Evolutionary conservation across 2,113 vertebrate species (phyloP), one percentile per base, ranked within the genome.

Genomic region (Dendrocopos noguchii): DNA sequence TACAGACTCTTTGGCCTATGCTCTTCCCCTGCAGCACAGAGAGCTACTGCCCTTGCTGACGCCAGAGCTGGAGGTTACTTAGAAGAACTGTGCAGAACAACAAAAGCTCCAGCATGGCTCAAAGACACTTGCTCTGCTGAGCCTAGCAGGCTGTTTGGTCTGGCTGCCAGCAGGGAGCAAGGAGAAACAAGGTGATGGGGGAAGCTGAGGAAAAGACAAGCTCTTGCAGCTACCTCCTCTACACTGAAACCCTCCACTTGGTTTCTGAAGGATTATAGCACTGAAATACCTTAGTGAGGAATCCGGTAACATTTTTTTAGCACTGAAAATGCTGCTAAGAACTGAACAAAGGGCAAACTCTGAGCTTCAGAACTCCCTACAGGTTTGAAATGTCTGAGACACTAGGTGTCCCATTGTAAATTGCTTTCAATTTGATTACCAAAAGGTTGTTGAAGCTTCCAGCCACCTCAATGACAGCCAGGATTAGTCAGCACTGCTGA

Each of bases 401-500:
- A 74, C 47, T 64, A 75, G 31, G 44, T 53, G 57, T 80, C 44
- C 12, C 44, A 56, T 47, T 87, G 88, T 13, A 74, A 93, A 29
- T 9, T 50, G 50, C 53, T 87, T 83, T 57, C 66, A 89, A 0
- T 60, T 80, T 85, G 72, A 85, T 83, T 91, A 92, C 29, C 25
- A 81, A 84, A 86, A 86, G 8, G 18, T 65, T 80, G 74, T 25
- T 79, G 63, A 94, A 84, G 83, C 55, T 84, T 84, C 63, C 55
- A 81, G 66, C 1, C 0, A 87, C 66, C 44, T 75, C 70, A 44
- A 66, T 70, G 73, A 66, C 76, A 95, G 73, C 8, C 53, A 86
- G 57, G 53, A 91, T 88, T 91, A 85, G 68, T 75, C 87, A 92
- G 65, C 55, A 39, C 57, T 70, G 68, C 73, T 79, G 79, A 90